These are phyloP conservation scores for Brenthis daphne DNA, from an alignment of 2,888 invertebrate genomes.

Conservation along the genomic window DNA sequence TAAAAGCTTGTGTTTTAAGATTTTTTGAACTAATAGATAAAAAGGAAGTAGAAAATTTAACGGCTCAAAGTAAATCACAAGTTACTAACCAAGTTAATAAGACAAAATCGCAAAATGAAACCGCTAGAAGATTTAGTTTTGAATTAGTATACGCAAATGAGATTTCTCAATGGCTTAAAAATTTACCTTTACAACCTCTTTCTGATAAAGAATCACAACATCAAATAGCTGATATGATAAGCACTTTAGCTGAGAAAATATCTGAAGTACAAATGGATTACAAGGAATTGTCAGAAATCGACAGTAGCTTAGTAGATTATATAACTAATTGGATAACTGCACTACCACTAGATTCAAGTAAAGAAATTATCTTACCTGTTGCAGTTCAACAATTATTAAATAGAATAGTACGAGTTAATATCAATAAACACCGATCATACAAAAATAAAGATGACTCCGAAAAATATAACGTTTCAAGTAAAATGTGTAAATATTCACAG, in stretches of 20 bases:
- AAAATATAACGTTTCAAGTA: neutral
- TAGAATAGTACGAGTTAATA: conserved; percentile 51
- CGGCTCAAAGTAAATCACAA: conserved; percentile 44
- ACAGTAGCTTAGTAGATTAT: conserved; percentile 48
- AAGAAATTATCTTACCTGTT: conserved; percentile 48
- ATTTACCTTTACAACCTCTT: conserved; percentile 53
- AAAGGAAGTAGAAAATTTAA: conserved; percentile 45
- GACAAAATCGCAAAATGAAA: conserved; percentile 47
- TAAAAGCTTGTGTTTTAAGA: conserved; percentile 56
- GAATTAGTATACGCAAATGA: conserved; percentile 57
- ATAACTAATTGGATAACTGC: conserved; percentile 53
- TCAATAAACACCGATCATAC: conserved; percentile 20
- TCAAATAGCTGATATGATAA: conserved; percentile 49
- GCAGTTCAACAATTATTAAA: conserved; percentile 54
- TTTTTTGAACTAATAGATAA: conserved; percentile 55
- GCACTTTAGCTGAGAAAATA: conserved; percentile 56
- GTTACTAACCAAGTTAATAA: conserved; percentile 48
- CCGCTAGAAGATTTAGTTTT: conserved; percentile 47
- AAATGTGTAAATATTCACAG: conserved; percentile 21
- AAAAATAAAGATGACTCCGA: conserved; percentile 9
- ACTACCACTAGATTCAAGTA: conserved; percentile 51
- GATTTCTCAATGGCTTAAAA: conserved; percentile 62
- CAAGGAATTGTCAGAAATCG: conserved; percentile 38
- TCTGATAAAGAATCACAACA: conserved; percentile 41
- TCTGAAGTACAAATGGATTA: conserved; percentile 42